Percentiles rank a stretch among this genome's conserved stretches.
These are phyloP conservation scores for Conus betulinus DNA, from an alignment of 1,140 invertebrate genomes.

Conservation along the genomic window DNA sequence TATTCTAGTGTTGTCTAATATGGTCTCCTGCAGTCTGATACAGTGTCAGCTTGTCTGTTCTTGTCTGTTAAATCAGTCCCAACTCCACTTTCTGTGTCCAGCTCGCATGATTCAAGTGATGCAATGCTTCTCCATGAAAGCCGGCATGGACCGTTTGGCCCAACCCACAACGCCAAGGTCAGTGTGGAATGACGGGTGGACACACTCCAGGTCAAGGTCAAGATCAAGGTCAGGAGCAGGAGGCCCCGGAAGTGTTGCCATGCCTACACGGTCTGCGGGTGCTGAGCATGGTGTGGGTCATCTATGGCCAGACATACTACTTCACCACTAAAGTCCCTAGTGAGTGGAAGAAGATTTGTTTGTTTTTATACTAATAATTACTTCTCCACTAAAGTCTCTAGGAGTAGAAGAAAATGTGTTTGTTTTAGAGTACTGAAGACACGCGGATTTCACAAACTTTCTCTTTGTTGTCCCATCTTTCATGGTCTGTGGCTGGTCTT, in stretches of 20 bases:
- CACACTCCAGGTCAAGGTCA: neutral
- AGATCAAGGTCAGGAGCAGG: neutral
- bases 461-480: no score
- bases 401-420: neutral
- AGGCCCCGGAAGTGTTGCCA: neutral
- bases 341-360: neutral
- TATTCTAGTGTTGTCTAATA: neutral
- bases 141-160: neutral
- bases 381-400: no score
- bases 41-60: neutral
- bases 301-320: neutral
- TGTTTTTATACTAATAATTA: no score
- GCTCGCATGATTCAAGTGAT: neutral
- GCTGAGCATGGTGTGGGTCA: conserved; percentile 1
- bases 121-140: conserved; percentile 1
- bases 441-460: no score
- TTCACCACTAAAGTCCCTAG: neutral
- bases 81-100: neutral
- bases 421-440: no score
- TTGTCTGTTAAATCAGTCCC: no score
- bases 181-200: no score
- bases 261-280: conserved; percentile 13
- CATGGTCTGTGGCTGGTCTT: no score
- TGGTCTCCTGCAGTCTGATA: neutral
- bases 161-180: neutral